Base-by-base conservation (phyloP, 1,140 invertebrate species). In the Cyphomyrmex costatus region DNA sequence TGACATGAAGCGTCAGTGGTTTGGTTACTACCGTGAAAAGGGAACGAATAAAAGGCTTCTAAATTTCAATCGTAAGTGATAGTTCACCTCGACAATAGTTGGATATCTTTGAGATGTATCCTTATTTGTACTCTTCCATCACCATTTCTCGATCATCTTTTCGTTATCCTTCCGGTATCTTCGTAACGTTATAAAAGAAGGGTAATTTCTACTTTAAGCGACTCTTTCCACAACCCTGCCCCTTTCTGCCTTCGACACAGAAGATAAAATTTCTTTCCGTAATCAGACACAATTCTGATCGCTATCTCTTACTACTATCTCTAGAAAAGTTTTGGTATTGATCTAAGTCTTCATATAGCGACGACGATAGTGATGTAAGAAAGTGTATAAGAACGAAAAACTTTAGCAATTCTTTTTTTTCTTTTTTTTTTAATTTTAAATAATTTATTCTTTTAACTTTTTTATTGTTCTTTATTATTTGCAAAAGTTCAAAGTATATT, bases 31-130 rank as follows among this genome's bases (percentile, higher is more conserved):
- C 51, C 58, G 19, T 66, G 60, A 76, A 76, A 56, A n/a, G n/a
- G 79, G 56, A 89, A 30, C 73, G 83, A 89, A 87, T 90, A 85
- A 89, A 90, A 89, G 78, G 78, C 58, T 80, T 87, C 79, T 53
- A 90, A 87, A 63, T 87, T 89, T 87, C 80, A 76, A 60, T 19
- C 78, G 8, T 42, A 84, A 73, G 87, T 90, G 77, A 61, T 70
- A 76, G 46, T 74, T 74, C 27, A n/a, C 49, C 46, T 42, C 42
- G 63, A 19, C 53, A 49, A 83, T 12, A 8, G 8, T 70, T 58
- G 70, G 3, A 36, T 87, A 66, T 51, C 80, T 79, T 85, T 33
- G 58, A 77, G 33, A 21, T 49, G 65, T 49, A 19, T 70, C 27
- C 51, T 80, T 65, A 68, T 51, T 49, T 49, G 51, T 30, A 27